These are phyloP conservation scores for Marisa cornuarietis DNA, from an alignment of 1,140 invertebrate genomes.

Conservation along the genomic window DNA sequence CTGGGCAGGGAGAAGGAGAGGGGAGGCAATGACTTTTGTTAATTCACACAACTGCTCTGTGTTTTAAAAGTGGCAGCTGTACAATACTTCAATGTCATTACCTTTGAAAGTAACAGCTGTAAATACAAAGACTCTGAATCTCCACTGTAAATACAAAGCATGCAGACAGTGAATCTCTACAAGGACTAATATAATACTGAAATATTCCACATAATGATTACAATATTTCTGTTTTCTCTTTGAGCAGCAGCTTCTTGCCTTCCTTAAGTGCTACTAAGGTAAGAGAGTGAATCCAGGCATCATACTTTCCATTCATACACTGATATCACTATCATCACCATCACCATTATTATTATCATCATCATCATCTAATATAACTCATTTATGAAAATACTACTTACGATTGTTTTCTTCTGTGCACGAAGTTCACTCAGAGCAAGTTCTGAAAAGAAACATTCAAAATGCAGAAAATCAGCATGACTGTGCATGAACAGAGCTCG, in stretches of 20 bases:
- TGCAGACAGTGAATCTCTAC: neutral
- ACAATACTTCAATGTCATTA: no score
- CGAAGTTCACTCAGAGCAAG: slow-evolving; percentile 76
- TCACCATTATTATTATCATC: no score
- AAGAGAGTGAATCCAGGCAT: no score
- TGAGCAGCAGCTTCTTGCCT: no score
- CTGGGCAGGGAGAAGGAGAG: neutral
- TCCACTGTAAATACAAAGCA: neutral
- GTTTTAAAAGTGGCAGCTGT: no score
- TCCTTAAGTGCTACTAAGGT: no score
- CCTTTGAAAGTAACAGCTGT: no score
- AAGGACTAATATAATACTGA: neutral
- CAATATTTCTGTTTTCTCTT: neutral
- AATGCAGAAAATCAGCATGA: neutral
- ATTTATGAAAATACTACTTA: slow-evolving; percentile 40
- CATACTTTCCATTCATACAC: slow-evolving; percentile 2
- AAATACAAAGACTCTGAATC: neutral
- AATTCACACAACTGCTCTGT: neutral
- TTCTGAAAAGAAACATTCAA: slow-evolving; percentile 45
- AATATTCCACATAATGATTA: neutral
- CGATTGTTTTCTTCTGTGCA: slow-evolving; percentile 85
- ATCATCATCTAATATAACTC: neutral
- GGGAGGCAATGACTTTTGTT: neutral
- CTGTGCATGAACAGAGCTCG: no score
- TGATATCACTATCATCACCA: no score